Percentiles rank a stretch among this genome's conserved stretches.
Conservation (phyloP, 35 echinoderm and acorn worm species). For the Lytechinus pictus region DNA sequence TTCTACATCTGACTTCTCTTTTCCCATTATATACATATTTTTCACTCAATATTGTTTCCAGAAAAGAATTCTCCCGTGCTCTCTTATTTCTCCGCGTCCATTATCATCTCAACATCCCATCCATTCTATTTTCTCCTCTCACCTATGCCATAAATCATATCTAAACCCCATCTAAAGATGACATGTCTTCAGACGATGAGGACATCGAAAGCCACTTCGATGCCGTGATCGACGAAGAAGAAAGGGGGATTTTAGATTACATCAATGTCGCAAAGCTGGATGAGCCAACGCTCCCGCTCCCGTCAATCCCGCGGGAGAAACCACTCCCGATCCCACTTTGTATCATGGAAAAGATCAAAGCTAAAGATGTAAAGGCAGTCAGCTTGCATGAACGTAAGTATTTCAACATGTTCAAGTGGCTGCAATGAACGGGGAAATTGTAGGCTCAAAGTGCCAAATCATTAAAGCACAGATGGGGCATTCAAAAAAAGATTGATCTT, state of each 20-base stretch:
- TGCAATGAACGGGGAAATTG: background rate
- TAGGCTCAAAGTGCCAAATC: no score
- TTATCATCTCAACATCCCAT: background rate
- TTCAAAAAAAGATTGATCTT: no score
- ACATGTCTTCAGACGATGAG: background rate
- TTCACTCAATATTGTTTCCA: background rate
- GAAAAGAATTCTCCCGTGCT: background rate
- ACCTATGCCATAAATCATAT: background rate
- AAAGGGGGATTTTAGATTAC: background rate
- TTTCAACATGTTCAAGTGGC: background rate
- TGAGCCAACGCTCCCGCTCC: conserved; percentile 38
- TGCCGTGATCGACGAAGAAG: background rate
- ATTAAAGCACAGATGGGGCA: no score
- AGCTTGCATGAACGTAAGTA: background rate
- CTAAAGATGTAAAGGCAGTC: background rate
- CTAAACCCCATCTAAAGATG: background rate
- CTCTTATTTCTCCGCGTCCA: background rate
- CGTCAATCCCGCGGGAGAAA: conserved; percentile 56
- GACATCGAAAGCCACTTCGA: conserved; percentile 9
- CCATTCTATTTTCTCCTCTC: background rate
- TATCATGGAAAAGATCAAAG: conserved; percentile 50
- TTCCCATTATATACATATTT: no score
- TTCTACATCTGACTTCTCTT: background rate
- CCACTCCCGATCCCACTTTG: conserved; percentile 61
- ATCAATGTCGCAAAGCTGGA: conserved; percentile 48